phyloP scores from a whole-genome alignment of 2,113 vertebrate genomes.

The Podilymbus podiceps region DNA sequence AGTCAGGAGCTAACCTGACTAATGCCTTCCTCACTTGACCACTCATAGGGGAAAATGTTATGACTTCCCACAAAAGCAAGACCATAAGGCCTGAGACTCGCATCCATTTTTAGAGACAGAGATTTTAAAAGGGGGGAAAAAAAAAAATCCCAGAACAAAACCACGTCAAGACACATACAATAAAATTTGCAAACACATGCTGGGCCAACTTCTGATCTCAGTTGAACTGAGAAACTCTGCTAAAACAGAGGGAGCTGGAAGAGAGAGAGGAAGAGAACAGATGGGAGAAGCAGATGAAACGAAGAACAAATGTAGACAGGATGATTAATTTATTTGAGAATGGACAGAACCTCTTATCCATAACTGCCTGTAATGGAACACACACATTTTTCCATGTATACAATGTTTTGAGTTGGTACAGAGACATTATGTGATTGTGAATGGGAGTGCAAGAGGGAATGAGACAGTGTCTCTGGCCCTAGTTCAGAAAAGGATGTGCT shows the following conservation, averaged over 20 bases:
- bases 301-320: neutral
- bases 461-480: neutral
- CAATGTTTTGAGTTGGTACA: neutral
- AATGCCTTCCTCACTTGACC: neutral
- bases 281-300: conserved; percentile 5
- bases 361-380: neutral
- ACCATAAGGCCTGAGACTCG: neutral
- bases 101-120: neutral
- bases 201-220: conserved; percentile 15
- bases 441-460: neutral
- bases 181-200: neutral
- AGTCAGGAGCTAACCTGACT: neutral
- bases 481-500: conserved; percentile 4
- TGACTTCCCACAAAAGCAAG: neutral
- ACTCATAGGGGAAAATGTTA: neutral
- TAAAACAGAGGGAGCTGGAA: conserved; percentile 5
- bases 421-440: neutral
- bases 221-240: neutral
- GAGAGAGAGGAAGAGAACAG: neutral
- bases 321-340: conserved; percentile 18
- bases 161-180: neutral
- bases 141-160: neutral
- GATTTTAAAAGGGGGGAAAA: neutral
- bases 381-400: conserved; percentile 4
- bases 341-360: neutral